Evolutionary conservation across 2,797 vertebrate genomes (phyloP).

Genomic region (Argya squamiceps): DNA sequence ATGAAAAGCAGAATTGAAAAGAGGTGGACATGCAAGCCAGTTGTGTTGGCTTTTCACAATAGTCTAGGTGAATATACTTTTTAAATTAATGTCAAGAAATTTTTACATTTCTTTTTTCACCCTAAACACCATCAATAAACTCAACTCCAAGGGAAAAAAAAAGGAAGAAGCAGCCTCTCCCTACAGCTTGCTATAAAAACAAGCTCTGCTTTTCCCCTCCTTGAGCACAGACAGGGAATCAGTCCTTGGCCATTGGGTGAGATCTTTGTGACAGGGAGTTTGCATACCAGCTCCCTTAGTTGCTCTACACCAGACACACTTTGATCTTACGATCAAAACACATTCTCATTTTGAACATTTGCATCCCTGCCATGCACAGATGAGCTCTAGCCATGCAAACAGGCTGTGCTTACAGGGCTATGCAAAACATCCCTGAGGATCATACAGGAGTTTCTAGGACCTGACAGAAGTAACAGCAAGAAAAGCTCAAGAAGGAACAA

Average conservation of each 20-base stretch:
- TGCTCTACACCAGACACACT: neutral
- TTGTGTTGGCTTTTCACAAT: neutral
- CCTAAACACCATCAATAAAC: neutral
- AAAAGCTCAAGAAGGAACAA: neutral
- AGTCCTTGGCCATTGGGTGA: neutral
- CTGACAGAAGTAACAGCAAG: neutral
- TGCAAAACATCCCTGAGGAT: neutral
- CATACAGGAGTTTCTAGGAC: neutral
- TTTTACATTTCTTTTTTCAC: neutral
- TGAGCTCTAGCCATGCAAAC: neutral
- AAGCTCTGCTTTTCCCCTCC: neutral
- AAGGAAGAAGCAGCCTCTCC: neutral
- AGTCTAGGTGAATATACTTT: neutral
- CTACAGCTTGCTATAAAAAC: neutral
- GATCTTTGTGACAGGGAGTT: neutral
- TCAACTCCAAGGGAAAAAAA: neutral
- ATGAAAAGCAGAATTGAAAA: neutral
- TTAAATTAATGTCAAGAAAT: neutral
- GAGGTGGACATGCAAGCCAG: neutral
- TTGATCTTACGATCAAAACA: conserved; percentile 22
- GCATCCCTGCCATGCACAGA: neutral
- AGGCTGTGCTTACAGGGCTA: neutral
- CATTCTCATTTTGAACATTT: conserved; percentile 25
- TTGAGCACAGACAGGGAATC: neutral
- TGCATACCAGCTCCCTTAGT: neutral